phyloP scores from a whole-genome alignment of 1,140 invertebrate species.

The Dryas iulia region DNA sequence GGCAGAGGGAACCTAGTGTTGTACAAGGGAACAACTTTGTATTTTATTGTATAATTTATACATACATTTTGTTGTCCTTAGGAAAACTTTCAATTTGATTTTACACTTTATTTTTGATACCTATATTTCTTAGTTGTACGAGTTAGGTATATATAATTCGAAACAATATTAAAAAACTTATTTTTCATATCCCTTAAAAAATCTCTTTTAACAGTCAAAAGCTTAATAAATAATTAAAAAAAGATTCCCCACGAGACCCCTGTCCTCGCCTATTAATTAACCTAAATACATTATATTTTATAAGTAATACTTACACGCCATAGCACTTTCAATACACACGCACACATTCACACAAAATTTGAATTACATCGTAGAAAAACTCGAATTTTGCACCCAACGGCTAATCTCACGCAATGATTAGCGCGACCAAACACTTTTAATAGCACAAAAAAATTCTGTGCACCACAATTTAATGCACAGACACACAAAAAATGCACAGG shows the following conservation, averaged over 20 bases:
- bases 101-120: too few species aligned
- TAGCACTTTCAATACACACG: conserved; percentile 28
- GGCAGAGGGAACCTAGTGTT: too few species aligned
- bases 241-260: background rate
- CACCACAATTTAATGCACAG: conserved; percentile 3
- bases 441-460: background rate
- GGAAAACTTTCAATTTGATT: too few species aligned
- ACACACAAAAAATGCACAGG: conserved; percentile 11
- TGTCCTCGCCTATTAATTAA: conserved; percentile 3
- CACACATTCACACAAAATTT: conserved; percentile 30
- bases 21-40: too few species aligned
- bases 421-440: conserved; percentile 24
- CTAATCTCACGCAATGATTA: conserved; percentile 42
- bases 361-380: conserved; percentile 28
- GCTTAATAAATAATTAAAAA: too few species aligned
- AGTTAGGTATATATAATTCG: too few species aligned
- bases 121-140: too few species aligned
- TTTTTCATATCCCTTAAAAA: too few species aligned
- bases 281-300: background rate
- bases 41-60: too few species aligned
- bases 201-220: too few species aligned
- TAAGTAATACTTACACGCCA: conserved; percentile 39
- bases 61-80: too few species aligned
- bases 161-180: too few species aligned
- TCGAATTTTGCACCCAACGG: conserved; percentile 31